phyloP scores from a whole-genome alignment of 2,113 vertebrate species.

The Pleuronectes platessa region DNA sequence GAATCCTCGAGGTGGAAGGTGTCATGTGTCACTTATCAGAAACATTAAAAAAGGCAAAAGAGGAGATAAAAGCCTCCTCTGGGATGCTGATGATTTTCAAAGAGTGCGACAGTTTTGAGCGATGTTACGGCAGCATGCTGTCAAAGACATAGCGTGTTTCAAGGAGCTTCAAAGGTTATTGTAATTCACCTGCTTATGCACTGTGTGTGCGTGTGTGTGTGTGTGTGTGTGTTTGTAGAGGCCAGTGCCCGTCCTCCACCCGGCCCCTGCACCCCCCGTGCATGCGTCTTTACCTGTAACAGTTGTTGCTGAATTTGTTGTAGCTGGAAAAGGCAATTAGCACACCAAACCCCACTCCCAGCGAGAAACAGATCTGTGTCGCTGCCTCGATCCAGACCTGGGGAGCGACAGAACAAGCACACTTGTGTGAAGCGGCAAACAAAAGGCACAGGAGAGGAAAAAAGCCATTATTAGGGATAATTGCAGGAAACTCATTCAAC shows the following conservation, averaged over 20 bases:
- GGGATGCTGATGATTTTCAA: constrained; percentile 59
- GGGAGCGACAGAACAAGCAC: constrained; percentile 77
- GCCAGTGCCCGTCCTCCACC: constrained; percentile 13
- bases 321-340: constrained; percentile 91
- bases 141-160: constrained; percentile 61
- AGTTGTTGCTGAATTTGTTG: constrained; percentile 92
- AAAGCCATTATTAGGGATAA: constrained; percentile 87
- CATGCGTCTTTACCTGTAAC: constrained; percentile 82
- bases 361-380: constrained; percentile 90
- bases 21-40: constrained; percentile 28
- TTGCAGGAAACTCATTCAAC: constrained; percentile 85
- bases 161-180: constrained; percentile 77
- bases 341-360: constrained; percentile 90
- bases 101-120: constrained; percentile 56
- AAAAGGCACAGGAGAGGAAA: constrained; percentile 78
- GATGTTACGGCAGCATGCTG: constrained; percentile 44
- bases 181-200: constrained; percentile 61
- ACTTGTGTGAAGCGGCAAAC: constrained; percentile 82
- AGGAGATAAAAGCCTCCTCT: constrained; percentile 36
- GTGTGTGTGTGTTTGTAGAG: constrained; percentile 14
- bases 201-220: constrained; percentile 12
- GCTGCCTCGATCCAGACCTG: constrained; percentile 89
- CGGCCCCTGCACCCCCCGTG: background rate
- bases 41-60: constrained; percentile 16
- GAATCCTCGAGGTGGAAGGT: constrained; percentile 21